phyloP scores from a whole-genome alignment of 2,888 invertebrate genomes.

The Escarpia spicata region DNA sequence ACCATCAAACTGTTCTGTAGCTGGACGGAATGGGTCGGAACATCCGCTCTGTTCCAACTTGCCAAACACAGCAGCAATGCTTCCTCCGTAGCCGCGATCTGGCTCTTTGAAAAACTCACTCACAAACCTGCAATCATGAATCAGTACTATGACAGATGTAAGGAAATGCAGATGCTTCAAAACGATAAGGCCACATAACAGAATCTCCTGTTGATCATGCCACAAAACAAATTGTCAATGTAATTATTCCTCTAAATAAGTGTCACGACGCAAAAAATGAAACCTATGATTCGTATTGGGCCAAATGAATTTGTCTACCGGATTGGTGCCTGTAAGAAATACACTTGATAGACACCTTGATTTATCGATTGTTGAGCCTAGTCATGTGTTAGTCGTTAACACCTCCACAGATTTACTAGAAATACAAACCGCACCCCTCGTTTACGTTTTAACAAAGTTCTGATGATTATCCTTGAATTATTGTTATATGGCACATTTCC shows the following conservation, averaged over 20 bases:
- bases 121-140: slow-evolving; percentile 68
- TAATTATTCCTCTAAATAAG: background rate
- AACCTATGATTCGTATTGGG: too few relatives aligned
- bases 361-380: too few relatives aligned
- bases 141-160: background rate
- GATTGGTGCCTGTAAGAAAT: too few relatives aligned
- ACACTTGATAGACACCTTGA: too few relatives aligned
- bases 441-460: too few relatives aligned
- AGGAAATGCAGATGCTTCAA: too few relatives aligned
- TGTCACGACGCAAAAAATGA: background rate
- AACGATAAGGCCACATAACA: background rate
- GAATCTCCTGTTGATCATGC: background rate
- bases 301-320: too few relatives aligned
- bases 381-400: too few relatives aligned
- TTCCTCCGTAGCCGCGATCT: slow-evolving; percentile 75
- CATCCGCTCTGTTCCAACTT: slow-evolving; percentile 63
- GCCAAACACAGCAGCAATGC: slow-evolving; percentile 65
- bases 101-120: slow-evolving; percentile 74
- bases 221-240: background rate
- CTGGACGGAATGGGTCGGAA: slow-evolving; percentile 72
- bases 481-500: too few relatives aligned
- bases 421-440: too few relatives aligned
- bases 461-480: too few relatives aligned
- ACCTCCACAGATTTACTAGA: too few relatives aligned
- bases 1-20: slow-evolving; percentile 75